phyloP scores from a whole-genome alignment of 2,113 vertebrate species.

The Oryzias woworae region DNA sequence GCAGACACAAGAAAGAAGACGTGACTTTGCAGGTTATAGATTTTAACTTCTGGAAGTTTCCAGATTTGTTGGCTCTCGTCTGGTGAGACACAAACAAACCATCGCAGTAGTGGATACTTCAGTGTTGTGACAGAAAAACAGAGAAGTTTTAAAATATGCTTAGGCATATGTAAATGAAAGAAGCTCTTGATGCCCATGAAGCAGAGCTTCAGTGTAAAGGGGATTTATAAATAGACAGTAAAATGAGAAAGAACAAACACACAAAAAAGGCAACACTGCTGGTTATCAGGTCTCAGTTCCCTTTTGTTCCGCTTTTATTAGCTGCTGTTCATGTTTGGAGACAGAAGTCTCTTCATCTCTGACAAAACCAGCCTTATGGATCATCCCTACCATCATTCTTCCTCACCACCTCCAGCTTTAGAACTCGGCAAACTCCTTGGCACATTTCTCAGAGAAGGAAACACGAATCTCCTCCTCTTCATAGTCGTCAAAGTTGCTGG shows the following conservation, averaged over 20 bases:
- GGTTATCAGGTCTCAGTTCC: slow-evolving; percentile 62
- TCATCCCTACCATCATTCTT: slow-evolving; percentile 41
- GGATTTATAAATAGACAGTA: slow-evolving; percentile 65
- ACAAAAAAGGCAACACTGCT: slow-evolving; percentile 76
- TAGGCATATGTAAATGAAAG: slow-evolving; percentile 51
- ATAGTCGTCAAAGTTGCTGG: slow-evolving; percentile 94
- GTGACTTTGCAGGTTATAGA: neutral
- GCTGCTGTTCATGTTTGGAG: slow-evolving; percentile 74
- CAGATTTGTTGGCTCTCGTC: slow-evolving; percentile 9
- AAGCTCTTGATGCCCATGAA: slow-evolving; percentile 47
- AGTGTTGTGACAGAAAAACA: slow-evolving; percentile 18
- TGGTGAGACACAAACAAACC: slow-evolving; percentile 8
- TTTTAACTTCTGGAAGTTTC: slow-evolving; percentile 21
- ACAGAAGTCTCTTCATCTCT: slow-evolving; percentile 61
- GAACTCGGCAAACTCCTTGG: slow-evolving; percentile 92
- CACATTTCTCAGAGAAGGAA: slow-evolving; percentile 90
- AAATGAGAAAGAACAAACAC: slow-evolving; percentile 61
- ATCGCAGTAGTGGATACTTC: slow-evolving; percentile 14
- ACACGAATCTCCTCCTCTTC: slow-evolving; percentile 91
- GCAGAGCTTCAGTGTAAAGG: slow-evolving; percentile 63
- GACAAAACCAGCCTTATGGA: slow-evolving; percentile 63
- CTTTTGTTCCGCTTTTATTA: slow-evolving; percentile 48
- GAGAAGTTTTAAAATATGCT: slow-evolving; percentile 34
- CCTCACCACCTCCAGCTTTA: slow-evolving; percentile 68
- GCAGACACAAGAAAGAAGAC: neutral